A percentile compares a stretch with the other conserved stretches of the same genome.
phyloP scores from a whole-genome alignment of 1,140 invertebrate species.

The Musca vetustissima region DNA sequence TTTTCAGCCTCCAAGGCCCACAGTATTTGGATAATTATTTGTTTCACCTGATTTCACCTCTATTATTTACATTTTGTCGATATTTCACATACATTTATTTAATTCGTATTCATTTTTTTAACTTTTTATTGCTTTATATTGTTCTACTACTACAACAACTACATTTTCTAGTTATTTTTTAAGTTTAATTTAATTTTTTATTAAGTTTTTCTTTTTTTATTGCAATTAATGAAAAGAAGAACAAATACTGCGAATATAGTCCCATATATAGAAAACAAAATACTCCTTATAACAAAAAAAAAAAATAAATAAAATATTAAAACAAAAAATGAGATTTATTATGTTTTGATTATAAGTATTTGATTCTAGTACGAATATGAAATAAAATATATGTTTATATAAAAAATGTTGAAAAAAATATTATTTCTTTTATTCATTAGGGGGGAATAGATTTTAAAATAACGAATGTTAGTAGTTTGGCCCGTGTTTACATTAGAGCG shows the following conservation, averaged over 20 bases:
- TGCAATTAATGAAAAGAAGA: not conserved
- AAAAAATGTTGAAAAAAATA: too few relatives aligned
- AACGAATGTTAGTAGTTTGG: too few relatives aligned
- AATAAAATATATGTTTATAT: not conserved
- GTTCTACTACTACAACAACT: not conserved
- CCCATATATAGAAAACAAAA: constrained; percentile 4
- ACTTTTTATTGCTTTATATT: constrained; percentile 8
- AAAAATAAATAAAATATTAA: not conserved
- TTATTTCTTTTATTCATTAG: too few relatives aligned
- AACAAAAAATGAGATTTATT: constrained; percentile 10
- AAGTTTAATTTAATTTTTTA: constrained; percentile 23
- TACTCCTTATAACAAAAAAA: constrained; percentile 3
- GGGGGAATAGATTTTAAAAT: too few relatives aligned
- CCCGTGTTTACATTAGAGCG: too few relatives aligned
- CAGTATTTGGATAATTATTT: not conserved
- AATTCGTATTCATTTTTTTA: constrained; percentile 6
- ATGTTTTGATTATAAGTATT: constrained; percentile 12
- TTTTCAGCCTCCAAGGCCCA: too few relatives aligned
- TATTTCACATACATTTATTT: not conserved
- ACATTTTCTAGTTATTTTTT: constrained; percentile 10
- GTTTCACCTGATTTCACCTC: not conserved
- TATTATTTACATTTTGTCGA: not conserved
- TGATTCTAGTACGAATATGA: constrained; percentile 7
- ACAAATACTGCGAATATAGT: constrained; percentile 20
- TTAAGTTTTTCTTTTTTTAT: constrained; percentile 1